Base-by-base conservation (phyloP, 1,140 invertebrate species). In the Matsumurasca onukii region DNA sequence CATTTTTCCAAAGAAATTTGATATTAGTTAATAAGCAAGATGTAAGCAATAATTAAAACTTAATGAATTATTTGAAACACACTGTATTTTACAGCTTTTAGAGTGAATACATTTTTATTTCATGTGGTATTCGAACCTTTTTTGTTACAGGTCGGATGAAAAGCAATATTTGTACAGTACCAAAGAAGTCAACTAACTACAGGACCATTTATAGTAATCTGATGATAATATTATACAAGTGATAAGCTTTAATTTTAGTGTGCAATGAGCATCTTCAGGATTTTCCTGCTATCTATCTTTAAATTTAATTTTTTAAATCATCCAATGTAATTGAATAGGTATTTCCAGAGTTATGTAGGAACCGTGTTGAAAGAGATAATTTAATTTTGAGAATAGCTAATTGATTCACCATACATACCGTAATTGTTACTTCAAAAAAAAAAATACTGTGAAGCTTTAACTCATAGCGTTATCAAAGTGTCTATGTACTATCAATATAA, bases 401-500 rank as follows among this genome's bases (percentile, higher is more conserved):
- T 59, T 59, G 30, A 9, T 52, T 5, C 15, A 25, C 15, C 15
- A 12, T 27, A 59, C 15, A 13, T 59, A 13, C 25, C n/a, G 49
- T 51, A 51, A 5, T 20, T 51, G 24, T 20, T 51, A 12, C 24
- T 20, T 20, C n/a, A 3, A 9, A 51, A 51, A 51, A 17, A 51
- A 51, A 51, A 17, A 5, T 22, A 52, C 3, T 9, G 34, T 5
- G 17, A 39, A 52, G 3, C 3, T 52, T 3, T 27, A 59, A 27
- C 22, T 59, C 30, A 27, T 59, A 59, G 15, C 55, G 24, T 59
- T 27, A 22, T 13, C 55, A 59, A 59, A 59, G 55, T 59, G 55
- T 59, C 55, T 59, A 59, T 59, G 55, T 59, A 59, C 5, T 59
- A 25, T 22, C 25, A 59, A 5, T 24, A 59, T 59, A 59, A 25